phyloP scores from a whole-genome alignment of 2,888 invertebrate genomes.

The Hypomecis punctinalis region DNA sequence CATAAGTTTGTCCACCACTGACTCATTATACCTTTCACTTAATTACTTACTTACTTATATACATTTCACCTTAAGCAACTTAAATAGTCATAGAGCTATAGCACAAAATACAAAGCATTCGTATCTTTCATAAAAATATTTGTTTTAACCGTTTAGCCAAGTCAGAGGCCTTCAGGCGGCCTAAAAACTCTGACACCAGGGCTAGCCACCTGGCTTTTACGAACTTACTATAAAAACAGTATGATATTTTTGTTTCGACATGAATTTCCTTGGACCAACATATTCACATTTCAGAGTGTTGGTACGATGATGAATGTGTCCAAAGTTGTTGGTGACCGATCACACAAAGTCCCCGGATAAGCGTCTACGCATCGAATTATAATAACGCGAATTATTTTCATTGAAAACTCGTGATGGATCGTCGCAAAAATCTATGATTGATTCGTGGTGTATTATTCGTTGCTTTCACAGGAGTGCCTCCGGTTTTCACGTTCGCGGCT shows the following conservation, averaged over 20 bases:
- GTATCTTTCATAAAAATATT: too few species aligned
- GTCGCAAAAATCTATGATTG: slow-evolving; percentile 83
- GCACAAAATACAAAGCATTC: too few species aligned
- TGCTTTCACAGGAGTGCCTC: slow-evolving; percentile 79
- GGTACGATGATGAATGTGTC: slow-evolving; percentile 46
- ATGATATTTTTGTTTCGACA: neutral
- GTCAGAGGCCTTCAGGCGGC: too few species aligned
- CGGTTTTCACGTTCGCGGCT: slow-evolving; percentile 76
- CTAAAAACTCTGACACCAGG: too few species aligned
- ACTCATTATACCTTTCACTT: too few species aligned
- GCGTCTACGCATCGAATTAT: slow-evolving; percentile 44
- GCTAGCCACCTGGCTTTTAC: too few species aligned
- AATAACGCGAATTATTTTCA: slow-evolving; percentile 63
- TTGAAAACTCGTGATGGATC: slow-evolving; percentile 82
- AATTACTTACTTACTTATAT: too few species aligned
- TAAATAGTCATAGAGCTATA: too few species aligned
- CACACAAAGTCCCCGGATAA: slow-evolving; percentile 43
- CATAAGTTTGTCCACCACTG: too few species aligned
- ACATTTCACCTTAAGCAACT: too few species aligned
- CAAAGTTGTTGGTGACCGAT: slow-evolving; percentile 33
- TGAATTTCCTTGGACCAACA: slow-evolving; percentile 3
- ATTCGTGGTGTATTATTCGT: slow-evolving; percentile 83
- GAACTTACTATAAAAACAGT: too few species aligned
- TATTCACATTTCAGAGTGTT: slow-evolving; percentile 16
- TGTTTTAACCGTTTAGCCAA: too few species aligned